Evolutionary conservation across 2,113 vertebrate genomes (phyloP).

Genomic region (Ceyx melanurus): DNA sequence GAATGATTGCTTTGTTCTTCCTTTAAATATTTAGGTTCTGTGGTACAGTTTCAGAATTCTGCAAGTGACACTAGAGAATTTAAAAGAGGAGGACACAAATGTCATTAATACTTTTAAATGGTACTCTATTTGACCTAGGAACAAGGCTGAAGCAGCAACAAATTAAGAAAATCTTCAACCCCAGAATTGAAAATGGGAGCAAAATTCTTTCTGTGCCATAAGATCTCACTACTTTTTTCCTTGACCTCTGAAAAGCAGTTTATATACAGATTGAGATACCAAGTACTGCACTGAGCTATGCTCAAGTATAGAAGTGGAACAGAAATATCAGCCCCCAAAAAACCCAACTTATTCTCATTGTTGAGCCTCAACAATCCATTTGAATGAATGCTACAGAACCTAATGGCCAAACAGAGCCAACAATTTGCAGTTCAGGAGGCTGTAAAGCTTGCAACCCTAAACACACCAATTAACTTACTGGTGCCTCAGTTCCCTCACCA

Average conservation of each 20-base stretch:
- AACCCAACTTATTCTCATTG: background rate
- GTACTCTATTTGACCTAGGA: background rate
- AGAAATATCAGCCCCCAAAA: background rate
- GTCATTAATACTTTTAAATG: background rate
- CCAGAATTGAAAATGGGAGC: background rate
- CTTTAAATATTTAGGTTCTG: background rate
- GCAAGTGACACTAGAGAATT: background rate
- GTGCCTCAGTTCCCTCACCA: background rate
- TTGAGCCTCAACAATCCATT: background rate
- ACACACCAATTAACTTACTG: background rate
- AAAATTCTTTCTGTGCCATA: background rate
- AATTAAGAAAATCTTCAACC: background rate
- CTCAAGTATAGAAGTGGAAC: background rate
- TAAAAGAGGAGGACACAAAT: background rate
- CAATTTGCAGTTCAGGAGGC: background rate
- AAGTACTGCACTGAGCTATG: background rate
- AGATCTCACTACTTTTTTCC: background rate
- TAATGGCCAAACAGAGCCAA: rapidly evolving
- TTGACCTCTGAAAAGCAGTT: background rate
- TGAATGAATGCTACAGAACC: background rate
- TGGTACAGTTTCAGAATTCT: background rate
- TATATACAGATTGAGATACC: background rate
- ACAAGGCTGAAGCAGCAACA: background rate
- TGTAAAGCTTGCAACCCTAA: background rate
- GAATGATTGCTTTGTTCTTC: background rate